Evolutionary conservation across 2,888 invertebrate species (phyloP).

Genomic region (Ichneumoninae sp.): DNA sequence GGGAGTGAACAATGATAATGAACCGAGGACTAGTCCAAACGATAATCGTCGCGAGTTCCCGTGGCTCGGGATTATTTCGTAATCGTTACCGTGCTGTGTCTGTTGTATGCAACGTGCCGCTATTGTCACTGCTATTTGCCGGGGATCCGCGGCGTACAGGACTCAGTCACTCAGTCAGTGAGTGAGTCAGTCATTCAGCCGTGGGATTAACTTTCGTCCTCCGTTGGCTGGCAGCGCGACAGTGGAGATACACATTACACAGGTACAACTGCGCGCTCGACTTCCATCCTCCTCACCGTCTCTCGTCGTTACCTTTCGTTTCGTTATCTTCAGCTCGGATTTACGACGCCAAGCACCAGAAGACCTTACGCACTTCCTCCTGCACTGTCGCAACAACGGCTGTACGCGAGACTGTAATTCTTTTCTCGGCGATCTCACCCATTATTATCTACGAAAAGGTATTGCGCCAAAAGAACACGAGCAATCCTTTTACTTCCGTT

Average conservation of each 20-base stretch:
- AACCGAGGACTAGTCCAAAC: slow-evolving; percentile 59
- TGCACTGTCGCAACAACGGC: slow-evolving; percentile 46
- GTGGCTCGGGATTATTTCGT: slow-evolving; percentile 61
- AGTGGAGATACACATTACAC: slow-evolving; percentile 12
- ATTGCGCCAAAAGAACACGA: neutral
- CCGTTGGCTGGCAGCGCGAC: slow-evolving; percentile 44
- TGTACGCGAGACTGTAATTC: slow-evolving; percentile 21
- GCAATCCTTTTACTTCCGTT: neutral
- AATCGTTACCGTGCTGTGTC: slow-evolving; percentile 47
- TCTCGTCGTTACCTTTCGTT: slow-evolving; percentile 50
- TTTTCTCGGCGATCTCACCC: slow-evolving; percentile 19
- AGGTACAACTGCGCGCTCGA: slow-evolving; percentile 16
- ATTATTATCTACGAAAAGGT: slow-evolving; percentile 1
- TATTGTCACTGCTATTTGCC: slow-evolving; percentile 41
- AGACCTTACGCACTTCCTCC: slow-evolving; percentile 56
- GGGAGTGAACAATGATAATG: slow-evolving; percentile 6
- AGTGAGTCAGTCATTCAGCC: slow-evolving; percentile 73
- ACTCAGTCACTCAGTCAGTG: slow-evolving; percentile 74
- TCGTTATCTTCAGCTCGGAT: slow-evolving; percentile 52
- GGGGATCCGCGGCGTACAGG: slow-evolving; percentile 24
- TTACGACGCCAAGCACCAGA: slow-evolving; percentile 48
- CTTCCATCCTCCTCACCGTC: slow-evolving; percentile 17
- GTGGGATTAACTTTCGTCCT: slow-evolving; percentile 75
- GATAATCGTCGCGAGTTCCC: slow-evolving; percentile 62
- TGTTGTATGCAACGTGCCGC: slow-evolving; percentile 33